Base-by-base conservation (phyloP, 2,113 vertebrate genomes). In the Peucedramus taeniatus region DNA sequence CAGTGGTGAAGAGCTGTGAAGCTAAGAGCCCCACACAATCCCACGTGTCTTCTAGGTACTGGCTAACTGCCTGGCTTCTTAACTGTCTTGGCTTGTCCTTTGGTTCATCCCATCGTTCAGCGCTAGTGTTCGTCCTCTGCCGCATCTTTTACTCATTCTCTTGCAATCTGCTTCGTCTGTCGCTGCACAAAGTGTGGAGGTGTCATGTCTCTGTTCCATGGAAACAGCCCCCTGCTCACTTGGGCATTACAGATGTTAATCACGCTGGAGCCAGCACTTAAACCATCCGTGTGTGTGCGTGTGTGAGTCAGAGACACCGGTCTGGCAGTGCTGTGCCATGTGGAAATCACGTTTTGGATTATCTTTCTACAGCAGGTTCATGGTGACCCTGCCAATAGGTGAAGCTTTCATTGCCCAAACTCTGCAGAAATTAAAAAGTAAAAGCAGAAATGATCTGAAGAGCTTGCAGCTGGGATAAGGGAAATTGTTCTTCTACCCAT, bases 31-130 rank as follows among this genome's bases (percentile, higher is more conserved):
- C 98, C 97, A 97, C 98, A 95, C 98, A 98, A 96, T 96, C 97
- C 83, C 98, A 98, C 96, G 96, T 98, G 98, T 97, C 98, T 94
- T 97, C 97, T 98, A 98, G 98, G 98, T 98, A 98, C 97, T 95
- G 96, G 94, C 96, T 93, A 81, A 47, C 84, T 75, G 72, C 86
- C 93, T 31, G 13, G 33, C 54, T 88, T 90, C 94, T 80, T 94
- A 87, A 83, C 56, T 39, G 2, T 94, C 80, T 97, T 97, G 87
- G 65, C 89, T 94, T 95, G 91, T 96, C 91, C 90, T 93, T 83
- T 95, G 96, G 85, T 72, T 80, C 84, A 83, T 92, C 86, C 66
- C 47, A 59, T 82, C 49, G 59, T 23, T 61, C 77, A 75, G 72
- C 83, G 33, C 84, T 87, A 51, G 60, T 7, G 50, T 42, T 84